Conservation (phyloP, 2,797 vertebrate species). For the Cyclura pinguis region DNA sequence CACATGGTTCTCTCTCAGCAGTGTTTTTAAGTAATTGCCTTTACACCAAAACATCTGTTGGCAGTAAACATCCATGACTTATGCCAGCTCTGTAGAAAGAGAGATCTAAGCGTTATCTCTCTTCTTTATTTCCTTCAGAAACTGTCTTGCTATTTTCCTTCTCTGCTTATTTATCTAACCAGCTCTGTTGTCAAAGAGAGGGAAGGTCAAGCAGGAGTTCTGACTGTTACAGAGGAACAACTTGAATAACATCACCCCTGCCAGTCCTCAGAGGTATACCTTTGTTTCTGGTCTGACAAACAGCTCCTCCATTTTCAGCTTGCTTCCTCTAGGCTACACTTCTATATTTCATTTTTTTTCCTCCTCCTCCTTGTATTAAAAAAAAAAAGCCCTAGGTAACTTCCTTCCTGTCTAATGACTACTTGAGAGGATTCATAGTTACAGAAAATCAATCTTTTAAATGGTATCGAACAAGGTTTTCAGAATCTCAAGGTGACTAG, state of each 20-base stretch:
- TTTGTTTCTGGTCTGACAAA: conserved; percentile 71
- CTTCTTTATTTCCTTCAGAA: conserved; percentile 23
- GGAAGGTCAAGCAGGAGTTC: conserved; percentile 60
- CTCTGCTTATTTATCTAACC: conserved; percentile 47
- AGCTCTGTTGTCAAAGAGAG: conserved; percentile 46
- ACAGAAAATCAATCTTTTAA: conserved; percentile 79
- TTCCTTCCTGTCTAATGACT: conserved; percentile 74
- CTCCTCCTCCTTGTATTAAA: conserved; percentile 1
- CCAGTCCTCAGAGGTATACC: conserved; percentile 58
- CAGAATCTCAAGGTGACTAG: conserved; percentile 76
- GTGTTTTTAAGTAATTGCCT: conserved; percentile 66
- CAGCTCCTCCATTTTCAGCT: conserved; percentile 62
- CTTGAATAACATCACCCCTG: conserved; percentile 41
- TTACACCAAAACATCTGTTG: conserved; percentile 66
- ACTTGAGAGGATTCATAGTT: conserved; percentile 75
- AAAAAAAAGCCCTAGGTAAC: conserved; percentile 61
- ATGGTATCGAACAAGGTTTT: conserved; percentile 70
- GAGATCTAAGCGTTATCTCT: conserved; percentile 31
- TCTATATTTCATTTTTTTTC: conserved; percentile 65
- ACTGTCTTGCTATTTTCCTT: conserved; percentile 29
- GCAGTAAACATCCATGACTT: conserved; percentile 56
- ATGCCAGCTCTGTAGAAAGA: conserved; percentile 38
- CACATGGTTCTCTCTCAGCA: conserved; percentile 44
- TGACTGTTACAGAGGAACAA: conserved; percentile 58
- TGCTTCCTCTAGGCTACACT: conserved; percentile 71